Percentiles rank a stretch among this genome's conserved stretches.
Evolutionary conservation across 2,888 invertebrate genomes (phyloP).

Genomic region (Hirudinaria manillensis): DNA sequence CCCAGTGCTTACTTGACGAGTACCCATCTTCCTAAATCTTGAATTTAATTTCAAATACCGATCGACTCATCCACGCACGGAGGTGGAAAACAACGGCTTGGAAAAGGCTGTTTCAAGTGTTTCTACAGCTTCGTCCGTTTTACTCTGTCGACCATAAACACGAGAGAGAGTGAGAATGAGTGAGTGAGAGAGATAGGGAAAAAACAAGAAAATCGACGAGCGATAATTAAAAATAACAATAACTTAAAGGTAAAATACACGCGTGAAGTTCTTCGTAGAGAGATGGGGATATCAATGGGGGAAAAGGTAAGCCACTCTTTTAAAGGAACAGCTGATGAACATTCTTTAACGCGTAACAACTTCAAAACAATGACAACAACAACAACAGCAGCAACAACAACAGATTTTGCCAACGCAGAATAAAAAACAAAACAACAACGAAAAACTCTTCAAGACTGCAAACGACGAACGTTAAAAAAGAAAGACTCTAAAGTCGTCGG

Average conservation of each 20-base stretch:
- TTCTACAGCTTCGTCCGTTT: no score
- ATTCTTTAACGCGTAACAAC: background rate
- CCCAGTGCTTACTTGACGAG: no score
- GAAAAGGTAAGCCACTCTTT: conserved; percentile 6
- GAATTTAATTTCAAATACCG: no score
- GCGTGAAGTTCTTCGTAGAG: background rate
- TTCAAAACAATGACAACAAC: background rate
- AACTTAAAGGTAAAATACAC: background rate
- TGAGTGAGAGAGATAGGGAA: background rate
- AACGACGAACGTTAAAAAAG: background rate
- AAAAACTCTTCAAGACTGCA: conserved; percentile 1
- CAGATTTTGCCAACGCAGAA: background rate
- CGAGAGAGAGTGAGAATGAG: no score
- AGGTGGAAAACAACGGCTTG: no score
- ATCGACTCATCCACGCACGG: no score
- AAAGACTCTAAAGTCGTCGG: conserved; percentile 2
- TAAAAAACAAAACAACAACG: background rate
- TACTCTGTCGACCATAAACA: no score
- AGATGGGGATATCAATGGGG: background rate
- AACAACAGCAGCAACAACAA: background rate
- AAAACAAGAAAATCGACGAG: background rate
- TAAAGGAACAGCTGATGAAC: conserved; percentile 9
- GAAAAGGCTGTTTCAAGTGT: no score
- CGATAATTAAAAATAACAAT: background rate
- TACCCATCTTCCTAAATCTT: no score